Conservation (phyloP, 2,113 vertebrate species). For the Centropus unirufus region DNA sequence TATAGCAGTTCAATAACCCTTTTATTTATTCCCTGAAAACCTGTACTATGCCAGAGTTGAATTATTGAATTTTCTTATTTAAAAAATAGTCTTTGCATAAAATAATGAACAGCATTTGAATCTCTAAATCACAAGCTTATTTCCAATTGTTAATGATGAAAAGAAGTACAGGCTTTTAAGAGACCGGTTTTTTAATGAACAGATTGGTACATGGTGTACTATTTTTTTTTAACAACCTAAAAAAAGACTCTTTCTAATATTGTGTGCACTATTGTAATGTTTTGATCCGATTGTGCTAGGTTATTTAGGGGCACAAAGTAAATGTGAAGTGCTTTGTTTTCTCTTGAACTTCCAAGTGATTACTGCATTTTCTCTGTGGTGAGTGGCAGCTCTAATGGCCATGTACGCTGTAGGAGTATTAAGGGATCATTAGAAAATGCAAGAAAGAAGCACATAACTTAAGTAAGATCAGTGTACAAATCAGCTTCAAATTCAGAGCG, state of each 20-base stretch:
- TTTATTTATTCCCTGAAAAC: not conserved
- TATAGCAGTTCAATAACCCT: not conserved
- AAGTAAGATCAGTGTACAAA: constrained; percentile 45
- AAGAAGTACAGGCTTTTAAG: constrained; percentile 21
- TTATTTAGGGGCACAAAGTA: constrained; percentile 61
- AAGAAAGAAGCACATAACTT: constrained; percentile 50
- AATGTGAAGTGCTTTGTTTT: constrained; percentile 67
- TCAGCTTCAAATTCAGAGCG: constrained; percentile 60
- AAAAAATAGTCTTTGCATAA: constrained; percentile 6
- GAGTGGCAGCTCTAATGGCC: constrained; percentile 69
- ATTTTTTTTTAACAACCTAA: not conserved
- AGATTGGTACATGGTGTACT: not conserved
- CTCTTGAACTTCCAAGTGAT: constrained; percentile 55
- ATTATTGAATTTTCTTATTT: constrained; percentile 9
- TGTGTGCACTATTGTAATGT: constrained; percentile 35
- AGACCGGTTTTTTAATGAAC: not conserved
- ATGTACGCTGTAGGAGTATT: constrained; percentile 3
- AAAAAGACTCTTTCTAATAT: not conserved
- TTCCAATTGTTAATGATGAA: constrained; percentile 38
- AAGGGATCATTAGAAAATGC: constrained; percentile 66
- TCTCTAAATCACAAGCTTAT: constrained; percentile 19
- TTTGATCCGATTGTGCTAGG: constrained; percentile 54
- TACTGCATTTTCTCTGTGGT: constrained; percentile 58
- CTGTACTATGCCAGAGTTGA: not conserved
- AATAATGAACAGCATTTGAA: constrained; percentile 31